Percentiles rank a stretch among this genome's conserved stretches.
Conservation (phyloP, 2,888 invertebrate species). For the Lasioglossum morio region DNA sequence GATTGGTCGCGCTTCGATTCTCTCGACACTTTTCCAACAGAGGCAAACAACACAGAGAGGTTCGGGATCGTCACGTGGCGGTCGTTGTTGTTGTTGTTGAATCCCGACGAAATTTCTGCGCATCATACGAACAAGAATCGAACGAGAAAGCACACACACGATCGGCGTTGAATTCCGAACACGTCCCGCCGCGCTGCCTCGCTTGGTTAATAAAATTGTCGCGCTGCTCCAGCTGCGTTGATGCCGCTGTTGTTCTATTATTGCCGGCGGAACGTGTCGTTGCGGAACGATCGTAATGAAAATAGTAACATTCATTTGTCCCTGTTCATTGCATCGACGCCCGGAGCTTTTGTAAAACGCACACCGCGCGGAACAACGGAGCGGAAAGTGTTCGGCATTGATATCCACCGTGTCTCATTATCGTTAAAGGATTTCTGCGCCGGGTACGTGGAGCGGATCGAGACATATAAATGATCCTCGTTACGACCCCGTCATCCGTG, state of each 20-base stretch:
- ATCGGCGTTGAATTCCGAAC: background rate
- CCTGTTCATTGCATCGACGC: background rate
- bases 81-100: background rate
- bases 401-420: background rate
- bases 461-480: background rate
- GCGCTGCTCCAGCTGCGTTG: background rate
- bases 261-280: conserved; percentile 18
- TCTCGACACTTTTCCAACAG: background rate
- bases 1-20: background rate
- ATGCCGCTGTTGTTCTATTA: conserved; percentile 22
- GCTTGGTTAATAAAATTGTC: conserved; percentile 38
- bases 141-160: background rate
- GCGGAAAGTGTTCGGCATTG: background rate
- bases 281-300: conserved; percentile 3
- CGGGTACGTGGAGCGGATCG: background rate
- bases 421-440: background rate
- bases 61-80: conserved; percentile 14
- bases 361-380: background rate
- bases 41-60: background rate
- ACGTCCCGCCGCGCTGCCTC: background rate
- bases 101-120: conserved; percentile 6
- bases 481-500: background rate
- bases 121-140: background rate
- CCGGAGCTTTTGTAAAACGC: background rate
- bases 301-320: conserved; percentile 29